Base-by-base conservation (phyloP, 2,888 invertebrate genomes). In the Strigamia crassipes region DNA sequence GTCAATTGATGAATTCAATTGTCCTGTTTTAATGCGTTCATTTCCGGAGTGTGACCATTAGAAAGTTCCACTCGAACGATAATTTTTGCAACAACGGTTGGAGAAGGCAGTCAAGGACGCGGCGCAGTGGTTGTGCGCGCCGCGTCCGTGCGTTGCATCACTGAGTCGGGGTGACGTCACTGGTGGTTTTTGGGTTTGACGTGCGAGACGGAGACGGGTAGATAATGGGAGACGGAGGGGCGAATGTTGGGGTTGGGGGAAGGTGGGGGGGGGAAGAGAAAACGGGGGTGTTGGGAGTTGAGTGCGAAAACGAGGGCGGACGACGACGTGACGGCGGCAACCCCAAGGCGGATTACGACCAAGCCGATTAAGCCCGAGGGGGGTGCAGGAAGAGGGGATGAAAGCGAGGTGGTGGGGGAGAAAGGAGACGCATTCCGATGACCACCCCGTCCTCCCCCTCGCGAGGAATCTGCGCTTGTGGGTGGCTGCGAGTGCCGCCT, bases 1-100 rank as follows among this genome's bases (percentile, higher is more conserved):
- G 73, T 73, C 73, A 73, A 73, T 73, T 73, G 73, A 73, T 73
- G 73, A 73, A 73, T 73, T 31, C 73, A 73, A 73, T 73, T 73
- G 73, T 73, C 73, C 73, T 73, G 27, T n/a, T 31, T 31, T 73
- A 73, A 73, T 73, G 73, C 23, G 31, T 73, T 73, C 73, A 73
- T 73, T 73, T 73, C 73, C 73, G 73, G 73, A 73, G 73, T 73
- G 73, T 73, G 73, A 73, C 73, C 73, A 73, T 73, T 73, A 73
- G 73, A 73, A 73, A 73, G 73, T 73, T 73, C 73, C 73, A 73
- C 73, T 73, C 73, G 27, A 73, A 73, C 73, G 73, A 73, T 73
- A 73, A 73, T 73, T 73, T 73, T 73, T 73, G 73, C 73, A 73
- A 31, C 73, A 73, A 73, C 73, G 31, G 15, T 73, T 73, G 31